phyloP scores from a whole-genome alignment of 1,140 invertebrate genomes.

The Phymorhynchus buccinoides region DNA sequence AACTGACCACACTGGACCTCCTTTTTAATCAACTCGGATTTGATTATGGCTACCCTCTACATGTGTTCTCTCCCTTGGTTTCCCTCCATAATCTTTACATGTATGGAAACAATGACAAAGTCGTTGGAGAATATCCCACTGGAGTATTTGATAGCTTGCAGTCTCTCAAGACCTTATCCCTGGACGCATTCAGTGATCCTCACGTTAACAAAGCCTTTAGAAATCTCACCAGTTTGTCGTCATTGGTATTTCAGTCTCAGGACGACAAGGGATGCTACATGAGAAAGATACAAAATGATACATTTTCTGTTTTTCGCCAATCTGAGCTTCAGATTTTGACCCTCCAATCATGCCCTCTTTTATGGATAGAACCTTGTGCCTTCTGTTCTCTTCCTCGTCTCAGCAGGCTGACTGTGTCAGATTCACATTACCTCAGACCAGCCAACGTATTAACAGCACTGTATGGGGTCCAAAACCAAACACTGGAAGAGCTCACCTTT shows the following conservation, averaged over 20 bases:
- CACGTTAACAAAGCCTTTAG: not conserved
- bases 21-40: not conserved
- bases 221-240: not conserved
- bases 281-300: not conserved
- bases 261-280: not conserved
- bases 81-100: not conserved
- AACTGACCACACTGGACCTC: not conserved
- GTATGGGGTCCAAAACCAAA: not conserved
- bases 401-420: not conserved
- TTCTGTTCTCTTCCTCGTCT: not conserved
- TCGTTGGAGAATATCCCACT: not conserved
- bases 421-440: not conserved
- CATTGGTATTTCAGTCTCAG: not conserved
- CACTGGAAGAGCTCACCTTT: not conserved
- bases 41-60: not conserved
- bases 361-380: not conserved
- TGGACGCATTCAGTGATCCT: not conserved
- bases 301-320: not conserved
- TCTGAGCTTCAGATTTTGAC: not conserved
- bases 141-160: not conserved
- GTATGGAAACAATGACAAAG: not conserved
- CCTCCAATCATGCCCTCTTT: not conserved
- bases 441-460: not conserved
- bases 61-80: not conserved
- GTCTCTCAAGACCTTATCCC: not conserved